phyloP scores from a whole-genome alignment of 2,113 vertebrate species.

The Taxidea taxus region DNA sequence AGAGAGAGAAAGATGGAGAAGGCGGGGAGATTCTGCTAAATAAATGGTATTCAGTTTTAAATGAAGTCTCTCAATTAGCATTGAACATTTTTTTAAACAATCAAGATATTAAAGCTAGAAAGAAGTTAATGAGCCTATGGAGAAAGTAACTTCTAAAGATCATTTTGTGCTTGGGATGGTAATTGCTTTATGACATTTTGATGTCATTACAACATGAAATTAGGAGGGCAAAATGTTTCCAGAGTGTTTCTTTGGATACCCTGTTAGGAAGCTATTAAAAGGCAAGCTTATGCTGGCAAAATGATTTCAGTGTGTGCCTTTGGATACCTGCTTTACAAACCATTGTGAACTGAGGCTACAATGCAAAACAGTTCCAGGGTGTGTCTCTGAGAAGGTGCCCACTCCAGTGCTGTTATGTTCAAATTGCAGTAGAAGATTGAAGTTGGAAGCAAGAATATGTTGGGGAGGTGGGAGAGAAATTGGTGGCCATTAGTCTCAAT shows the following conservation, averaged over 20 bases:
- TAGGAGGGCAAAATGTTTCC: slow-evolving; percentile 78
- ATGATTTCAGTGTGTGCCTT: slow-evolving; percentile 78
- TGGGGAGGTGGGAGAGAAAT: slow-evolving; percentile 54
- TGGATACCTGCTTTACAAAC: slow-evolving; percentile 74
- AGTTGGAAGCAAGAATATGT: slow-evolving; percentile 70
- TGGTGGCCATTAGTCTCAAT: slow-evolving; percentile 80
- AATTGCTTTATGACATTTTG: slow-evolving; percentile 82
- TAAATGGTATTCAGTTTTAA: slow-evolving; percentile 54
- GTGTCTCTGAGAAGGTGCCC: slow-evolving; percentile 69
- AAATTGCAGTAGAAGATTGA: slow-evolving; percentile 76
- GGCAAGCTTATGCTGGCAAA: slow-evolving; percentile 68
- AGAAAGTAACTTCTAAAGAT: slow-evolving; percentile 78
- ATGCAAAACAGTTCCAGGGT: slow-evolving; percentile 70
- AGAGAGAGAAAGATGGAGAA: not conserved
- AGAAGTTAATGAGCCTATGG: slow-evolving; percentile 82
- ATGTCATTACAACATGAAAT: slow-evolving; percentile 81
- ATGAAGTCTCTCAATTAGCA: slow-evolving; percentile 61
- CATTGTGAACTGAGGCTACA: slow-evolving; percentile 41
- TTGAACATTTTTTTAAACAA: slow-evolving; percentile 64
- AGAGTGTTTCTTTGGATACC: slow-evolving; percentile 79
- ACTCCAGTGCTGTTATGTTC: slow-evolving; percentile 57
- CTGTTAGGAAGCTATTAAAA: slow-evolving; percentile 77
- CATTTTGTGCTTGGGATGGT: slow-evolving; percentile 80
- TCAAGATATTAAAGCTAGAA: slow-evolving; percentile 63
- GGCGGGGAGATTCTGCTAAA: not conserved